Evolutionary conservation across 2,888 invertebrate genomes (phyloP), one percentile per base, ranked within the genome.

Genomic region (Nipponacmea schrenckii): DNA sequence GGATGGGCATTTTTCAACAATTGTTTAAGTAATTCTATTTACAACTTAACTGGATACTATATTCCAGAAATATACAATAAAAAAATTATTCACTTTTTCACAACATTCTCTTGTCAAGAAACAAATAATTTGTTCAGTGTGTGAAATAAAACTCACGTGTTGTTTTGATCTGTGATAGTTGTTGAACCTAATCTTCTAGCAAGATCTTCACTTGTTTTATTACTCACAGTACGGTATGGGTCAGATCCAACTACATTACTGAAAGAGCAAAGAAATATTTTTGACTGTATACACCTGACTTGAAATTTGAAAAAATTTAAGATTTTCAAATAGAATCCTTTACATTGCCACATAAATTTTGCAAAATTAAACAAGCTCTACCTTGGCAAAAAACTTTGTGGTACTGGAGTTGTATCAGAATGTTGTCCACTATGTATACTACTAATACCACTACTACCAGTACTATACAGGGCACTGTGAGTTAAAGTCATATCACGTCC

Each of bases 361-460:
- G 39, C 1, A 10, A 39, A 8, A 39, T 8, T 1, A 8, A 10
- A 39, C 1, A 39, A 46, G 10, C 68, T 70, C 46, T 76, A 86
- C 85, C 84, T 83, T 15, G 86, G 85, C 66, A 83, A 71, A 64
- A 84, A 83, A 27, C 84, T 80, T 75, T 85, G 85, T 4, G 84
- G 82, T 15, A 83, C 79, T 0, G 84, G 83, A 44, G 81, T 81
- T 0, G 83, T 83, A 2, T 82, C 83, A 72, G 82, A 83, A 62
- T 75, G 68, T 39, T 77, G 67, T 12, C 81, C 84, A 69, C 81
- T 77, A 62, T 80, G 83, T 14, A 87, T 85, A 74, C 86, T 85
- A 75, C 86, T 86, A 79, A 87, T 83, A 27, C 87, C 87, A 76
- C 86, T 86, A 73, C 84, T 85, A 64, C 74, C 80, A 7, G 75